A percentile compares a stretch with the other conserved stretches of the same genome.
phyloP scores from a whole-genome alignment of 2,888 invertebrate genomes.

The Melinaea marsaeus region DNA sequence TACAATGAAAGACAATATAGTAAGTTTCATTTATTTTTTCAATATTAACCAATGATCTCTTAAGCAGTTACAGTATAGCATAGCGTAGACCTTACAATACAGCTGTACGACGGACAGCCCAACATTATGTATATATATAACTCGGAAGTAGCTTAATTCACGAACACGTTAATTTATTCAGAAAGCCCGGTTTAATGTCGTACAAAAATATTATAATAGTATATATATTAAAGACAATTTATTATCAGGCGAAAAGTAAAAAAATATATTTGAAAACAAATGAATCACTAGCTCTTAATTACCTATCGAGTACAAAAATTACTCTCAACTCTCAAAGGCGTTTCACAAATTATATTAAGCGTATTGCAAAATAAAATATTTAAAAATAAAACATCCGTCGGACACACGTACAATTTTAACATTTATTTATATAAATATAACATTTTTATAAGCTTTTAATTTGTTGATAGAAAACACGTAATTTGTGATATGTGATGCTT shows the following conservation, averaged over 20 bases:
- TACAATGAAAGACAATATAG: conserved; percentile 18
- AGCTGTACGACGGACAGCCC: conserved; percentile 28
- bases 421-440: conserved; percentile 12
- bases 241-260: background rate
- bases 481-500: conserved; percentile 46
- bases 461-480: conserved; percentile 10
- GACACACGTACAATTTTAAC: conserved; percentile 10
- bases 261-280: conserved; percentile 9
- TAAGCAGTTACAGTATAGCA: conserved; percentile 71
- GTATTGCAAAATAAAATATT: conserved; percentile 10
- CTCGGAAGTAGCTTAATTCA: conserved; percentile 40
- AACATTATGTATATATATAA: conserved; percentile 25
- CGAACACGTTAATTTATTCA: conserved; percentile 44
- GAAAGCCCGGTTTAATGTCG: conserved; percentile 20
- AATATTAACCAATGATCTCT: conserved; percentile 71
- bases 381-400: conserved; percentile 10
- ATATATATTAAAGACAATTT: no score
- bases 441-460: conserved; percentile 13
- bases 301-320: conserved; percentile 60
- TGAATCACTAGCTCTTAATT: conserved; percentile 32
- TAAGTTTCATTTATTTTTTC: conserved; percentile 61
- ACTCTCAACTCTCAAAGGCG: conserved; percentile 44
- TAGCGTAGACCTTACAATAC: conserved; percentile 51
- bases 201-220: conserved; percentile 1
- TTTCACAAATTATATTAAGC: conserved; percentile 37